phyloP scores from a whole-genome alignment of 2,113 vertebrate genomes.

The Rafetus swinhoei region DNA sequence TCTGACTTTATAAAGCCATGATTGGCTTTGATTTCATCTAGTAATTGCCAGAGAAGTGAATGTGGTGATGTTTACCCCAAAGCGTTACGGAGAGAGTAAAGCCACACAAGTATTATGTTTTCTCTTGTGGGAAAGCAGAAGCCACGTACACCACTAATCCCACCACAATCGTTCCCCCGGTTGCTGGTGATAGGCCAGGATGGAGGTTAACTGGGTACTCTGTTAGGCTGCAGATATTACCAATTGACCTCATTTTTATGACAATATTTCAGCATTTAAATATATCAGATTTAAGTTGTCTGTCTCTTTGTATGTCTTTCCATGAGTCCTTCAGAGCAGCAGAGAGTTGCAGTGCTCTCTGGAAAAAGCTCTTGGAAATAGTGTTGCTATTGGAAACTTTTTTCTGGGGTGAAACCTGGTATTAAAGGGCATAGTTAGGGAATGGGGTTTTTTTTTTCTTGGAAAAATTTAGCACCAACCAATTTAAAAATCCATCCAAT shows the following conservation, averaged over 20 bases:
- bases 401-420: background rate
- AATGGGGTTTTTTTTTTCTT: background rate
- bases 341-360: background rate
- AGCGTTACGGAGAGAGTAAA: constrained; percentile 3
- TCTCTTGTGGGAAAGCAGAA: constrained; percentile 52
- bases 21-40: constrained; percentile 37
- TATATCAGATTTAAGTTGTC: background rate
- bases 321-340: background rate
- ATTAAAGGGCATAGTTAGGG: background rate
- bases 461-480: background rate
- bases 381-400: background rate
- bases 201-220: constrained; percentile 6
- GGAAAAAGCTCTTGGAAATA: background rate
- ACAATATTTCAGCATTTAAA: background rate
- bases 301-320: background rate
- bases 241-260: background rate
- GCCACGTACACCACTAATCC: background rate
- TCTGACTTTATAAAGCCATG: background rate
- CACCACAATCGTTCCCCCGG: constrained; percentile 8
- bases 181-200: background rate
- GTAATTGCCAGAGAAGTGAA: background rate
- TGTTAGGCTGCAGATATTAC: background rate
- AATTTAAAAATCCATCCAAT: background rate
- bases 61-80: fast-evolving
- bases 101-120: background rate